Percentiles rank a stretch among this genome's conserved stretches.
phyloP scores from a whole-genome alignment of 2,888 invertebrate species.

The Rutpela maculata region DNA sequence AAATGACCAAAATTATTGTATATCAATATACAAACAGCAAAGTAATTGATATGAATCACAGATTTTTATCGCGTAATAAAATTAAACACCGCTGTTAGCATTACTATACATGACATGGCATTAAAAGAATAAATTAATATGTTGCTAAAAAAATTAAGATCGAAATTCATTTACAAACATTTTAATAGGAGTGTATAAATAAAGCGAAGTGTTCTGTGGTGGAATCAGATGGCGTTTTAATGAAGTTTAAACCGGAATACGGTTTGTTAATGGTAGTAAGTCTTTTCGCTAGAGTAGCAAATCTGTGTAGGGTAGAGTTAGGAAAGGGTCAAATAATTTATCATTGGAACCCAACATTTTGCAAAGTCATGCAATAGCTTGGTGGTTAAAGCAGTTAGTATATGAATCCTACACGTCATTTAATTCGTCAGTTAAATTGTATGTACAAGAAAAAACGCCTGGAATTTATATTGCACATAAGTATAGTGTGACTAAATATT shows the following conservation, averaged over 20 bases:
- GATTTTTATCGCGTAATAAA: conserved; percentile 19
- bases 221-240: conserved; percentile 51
- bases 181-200: conserved; percentile 8
- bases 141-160: neutral
- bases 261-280: conserved; percentile 56
- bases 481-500: conserved; percentile 4
- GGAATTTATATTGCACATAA: neutral
- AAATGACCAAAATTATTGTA: conserved; percentile 40
- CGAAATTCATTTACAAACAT: conserved; percentile 5
- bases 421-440: conserved; percentile 26
- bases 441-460: neutral
- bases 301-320: conserved; percentile 56
- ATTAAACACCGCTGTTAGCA: neutral
- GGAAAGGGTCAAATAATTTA: conserved; percentile 66
- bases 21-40: conserved; percentile 27
- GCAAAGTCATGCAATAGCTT: conserved; percentile 64
- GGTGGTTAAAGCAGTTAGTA: conserved; percentile 41
- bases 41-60: conserved; percentile 23
- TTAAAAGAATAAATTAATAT: neutral
- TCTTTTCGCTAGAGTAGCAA: conserved; percentile 58
- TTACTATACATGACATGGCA: neutral
- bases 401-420: conserved; percentile 45
- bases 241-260: conserved; percentile 56
- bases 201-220: conserved; percentile 21
- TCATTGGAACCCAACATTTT: conserved; percentile 65